Evolutionary conservation across 2,113 vertebrate species (phyloP).

Genomic region (Cyphomyrus discorhynchus): DNA sequence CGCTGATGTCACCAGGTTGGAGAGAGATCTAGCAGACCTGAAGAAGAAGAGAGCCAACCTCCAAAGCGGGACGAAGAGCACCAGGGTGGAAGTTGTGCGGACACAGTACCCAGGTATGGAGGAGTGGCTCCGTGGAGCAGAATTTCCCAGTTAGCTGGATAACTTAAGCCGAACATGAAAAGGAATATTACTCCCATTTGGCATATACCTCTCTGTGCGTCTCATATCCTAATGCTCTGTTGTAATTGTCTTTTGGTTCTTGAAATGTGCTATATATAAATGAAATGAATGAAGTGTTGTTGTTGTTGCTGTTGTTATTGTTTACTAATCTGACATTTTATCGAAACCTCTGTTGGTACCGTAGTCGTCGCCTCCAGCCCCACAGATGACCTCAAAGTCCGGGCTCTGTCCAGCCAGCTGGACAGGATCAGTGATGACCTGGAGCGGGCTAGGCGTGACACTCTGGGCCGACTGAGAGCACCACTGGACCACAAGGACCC

Average conservation of each 20-base stretch:
- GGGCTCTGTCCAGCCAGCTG: constrained; percentile 58
- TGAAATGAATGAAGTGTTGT: neutral
- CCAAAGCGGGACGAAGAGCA: constrained; percentile 57
- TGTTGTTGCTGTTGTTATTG: neutral
- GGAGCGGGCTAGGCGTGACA: constrained; percentile 55
- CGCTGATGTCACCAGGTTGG: constrained; percentile 59
- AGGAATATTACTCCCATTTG: neutral
- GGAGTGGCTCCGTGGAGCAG: neutral
- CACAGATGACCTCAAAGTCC: constrained; percentile 55
- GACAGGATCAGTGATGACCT: constrained; percentile 64
- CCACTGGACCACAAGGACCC: constrained; percentile 67
- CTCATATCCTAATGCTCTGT: neutral
- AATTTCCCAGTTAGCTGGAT: neutral
- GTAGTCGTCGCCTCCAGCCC: constrained; percentile 44
- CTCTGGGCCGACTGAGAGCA: constrained; percentile 61
- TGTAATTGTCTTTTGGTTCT: neutral
- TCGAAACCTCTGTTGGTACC: neutral
- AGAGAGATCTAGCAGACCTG: constrained; percentile 65
- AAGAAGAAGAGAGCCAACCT: constrained; percentile 68
- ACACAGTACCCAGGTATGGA: constrained; percentile 54
- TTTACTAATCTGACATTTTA: neutral
- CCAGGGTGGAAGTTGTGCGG: constrained; percentile 45
- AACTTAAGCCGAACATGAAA: neutral
- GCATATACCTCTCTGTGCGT: neutral
- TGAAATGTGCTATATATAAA: neutral